Evolutionary conservation across 2,797 vertebrate genomes (phyloP), one percentile per base, ranked within the genome.

Genomic region (Morelia viridis): DNA sequence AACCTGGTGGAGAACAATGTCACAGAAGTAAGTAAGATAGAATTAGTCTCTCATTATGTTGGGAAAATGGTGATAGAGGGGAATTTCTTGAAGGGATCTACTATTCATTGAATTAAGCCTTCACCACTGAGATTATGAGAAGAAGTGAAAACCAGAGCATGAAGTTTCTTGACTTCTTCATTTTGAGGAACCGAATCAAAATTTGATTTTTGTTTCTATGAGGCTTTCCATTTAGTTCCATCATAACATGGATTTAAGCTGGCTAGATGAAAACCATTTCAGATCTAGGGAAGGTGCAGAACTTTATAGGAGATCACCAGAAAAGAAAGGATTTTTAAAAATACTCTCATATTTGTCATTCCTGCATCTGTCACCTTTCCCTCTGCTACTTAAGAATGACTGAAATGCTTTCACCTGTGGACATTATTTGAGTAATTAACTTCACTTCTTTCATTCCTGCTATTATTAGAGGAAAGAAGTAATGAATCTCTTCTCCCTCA

Each of bases 1-100:
- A 13, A n/a, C 0, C 94, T 98, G 94, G 85, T 99, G 92, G 89
- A 98, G 95, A 98, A 97, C 96, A 97, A 99, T 0, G 19, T 71
- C 56, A 98, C 98, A 0, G 98, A 98, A 98, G 99, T 99, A 96
- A 53, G 91, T 57, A 57, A 65, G 76, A 12, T 1, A 58, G 50
- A 87, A 19, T 13, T 50, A 15, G 57, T 28, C 41, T 19, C 8
- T 65, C 46, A 10, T 76, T 76, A 50, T 88, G 1, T 61, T 31
- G 57, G 56, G 26, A 12, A 60, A 76, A 41, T 61, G 90, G 35
- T 13, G 41, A 11, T 17, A n/a, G 26, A 26, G 1, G 9, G 53
- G 8, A 87, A 87, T 61, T 41, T 41, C 85, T 87, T 61, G 85
- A 61, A 35, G 19, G 17, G 6, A 15, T 76, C 35, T 41, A 19